Base-by-base conservation (phyloP, 2,797 vertebrate species). In the Morus bassanus region DNA sequence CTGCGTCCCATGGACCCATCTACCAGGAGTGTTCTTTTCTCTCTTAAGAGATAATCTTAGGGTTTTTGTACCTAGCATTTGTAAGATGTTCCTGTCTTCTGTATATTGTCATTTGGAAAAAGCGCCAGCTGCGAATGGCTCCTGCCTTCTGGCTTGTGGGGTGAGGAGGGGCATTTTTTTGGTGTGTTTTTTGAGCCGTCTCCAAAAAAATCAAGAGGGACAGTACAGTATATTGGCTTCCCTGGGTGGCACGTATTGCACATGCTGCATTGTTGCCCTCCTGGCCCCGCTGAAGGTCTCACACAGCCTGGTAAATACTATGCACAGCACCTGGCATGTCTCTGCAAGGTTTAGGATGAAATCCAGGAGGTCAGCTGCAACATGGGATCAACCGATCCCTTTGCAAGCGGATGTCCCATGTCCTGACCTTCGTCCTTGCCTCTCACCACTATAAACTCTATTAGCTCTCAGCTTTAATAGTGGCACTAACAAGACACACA, bases 201-300 rank as follows among this genome's bases (percentile, higher is more conserved):
- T 59, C 28, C 43, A 31, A 63, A 81, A 61, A 70, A 28, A 30
- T 30, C 2, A 1, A 46, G 8, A 8, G 14, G 10, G 9, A 28
- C 18, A 0, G 0, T 10, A 8, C 2, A 21, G 39, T 46, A 7
- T 25, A 12, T 56, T 50, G 28, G 7, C 13, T 88, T 79, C 9
- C 17, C 30, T 57, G 24, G 19, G 28, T 19, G 5, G 51, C 31
- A 41, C 77, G n/a, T 50, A 7, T 43, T 0, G 0, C 14, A 9
- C 13, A 6, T n/a, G 27, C 17, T 65, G 37, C 41, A 69, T 15
- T 15, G 11, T 53, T 77, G 56, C 28, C 8, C 17, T 82, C 53
- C 54, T 63, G 43, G 25, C 12, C 9, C 5, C 3, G 1, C 16
- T 33, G 41, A 77, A 31, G 17, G 39, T 77, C 57, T 84, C 19